A percentile compares a stretch with the other conserved stretches of the same genome.
Evolutionary conservation across 2,113 vertebrate genomes (phyloP).

Genomic region (Melozone crissalis): DNA sequence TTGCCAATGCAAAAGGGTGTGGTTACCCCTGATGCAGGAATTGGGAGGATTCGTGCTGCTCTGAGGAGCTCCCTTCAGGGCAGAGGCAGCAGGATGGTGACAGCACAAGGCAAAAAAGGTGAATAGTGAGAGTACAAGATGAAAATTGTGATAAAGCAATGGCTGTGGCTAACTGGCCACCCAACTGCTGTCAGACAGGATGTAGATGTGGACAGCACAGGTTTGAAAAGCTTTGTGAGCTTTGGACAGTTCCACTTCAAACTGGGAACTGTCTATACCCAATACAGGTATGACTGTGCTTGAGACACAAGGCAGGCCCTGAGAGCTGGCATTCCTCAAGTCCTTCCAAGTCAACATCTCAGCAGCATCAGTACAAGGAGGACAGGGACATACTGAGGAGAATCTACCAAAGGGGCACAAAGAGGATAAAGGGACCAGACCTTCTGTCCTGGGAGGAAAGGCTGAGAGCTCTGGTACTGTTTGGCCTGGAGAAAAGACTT

Average conservation of each 20-base stretch:
- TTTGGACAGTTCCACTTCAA: background rate
- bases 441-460: background rate
- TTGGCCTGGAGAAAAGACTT: background rate
- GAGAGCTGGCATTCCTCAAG: background rate
- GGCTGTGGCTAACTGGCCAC: background rate
- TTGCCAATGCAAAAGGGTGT: background rate
- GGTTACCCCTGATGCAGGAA: background rate
- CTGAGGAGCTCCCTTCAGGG: background rate
- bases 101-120: background rate
- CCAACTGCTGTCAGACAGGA: background rate
- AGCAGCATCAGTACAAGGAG: background rate
- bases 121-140: background rate
- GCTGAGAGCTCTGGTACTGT: background rate
- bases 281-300: background rate
- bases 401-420: background rate
- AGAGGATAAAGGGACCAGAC: background rate
- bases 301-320: background rate
- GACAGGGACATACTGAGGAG: background rate
- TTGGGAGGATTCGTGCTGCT: rapidly evolving
- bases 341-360: background rate
- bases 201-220: background rate
- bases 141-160: background rate
- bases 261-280: background rate
- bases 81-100: background rate
- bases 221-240: background rate